Conservation (phyloP, 2,888 invertebrate species). For the Matsumyia berberina region DNA sequence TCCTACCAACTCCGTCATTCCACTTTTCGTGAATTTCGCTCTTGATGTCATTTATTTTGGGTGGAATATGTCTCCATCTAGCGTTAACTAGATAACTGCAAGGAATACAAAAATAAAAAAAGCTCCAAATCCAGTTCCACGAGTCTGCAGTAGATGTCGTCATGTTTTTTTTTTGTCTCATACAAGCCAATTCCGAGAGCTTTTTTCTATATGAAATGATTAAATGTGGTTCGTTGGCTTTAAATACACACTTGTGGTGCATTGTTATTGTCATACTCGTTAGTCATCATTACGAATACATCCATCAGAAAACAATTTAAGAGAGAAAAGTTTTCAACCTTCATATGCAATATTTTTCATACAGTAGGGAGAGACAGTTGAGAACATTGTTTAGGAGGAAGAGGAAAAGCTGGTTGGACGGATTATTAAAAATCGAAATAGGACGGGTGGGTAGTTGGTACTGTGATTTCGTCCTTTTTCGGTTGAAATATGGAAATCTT, state of each 20-base stretch:
- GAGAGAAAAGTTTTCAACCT: background rate
- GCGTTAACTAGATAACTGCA: conserved; percentile 45
- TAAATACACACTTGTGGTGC: background rate
- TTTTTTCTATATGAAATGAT: conserved; percentile 23
- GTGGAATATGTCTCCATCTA: conserved; percentile 55
- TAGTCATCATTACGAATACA: background rate
- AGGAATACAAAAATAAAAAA: conserved; percentile 14
- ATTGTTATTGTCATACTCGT: background rate
- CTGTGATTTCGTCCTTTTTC: too few relatives aligned
- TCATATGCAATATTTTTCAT: too few relatives aligned
- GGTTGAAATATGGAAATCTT: too few relatives aligned
- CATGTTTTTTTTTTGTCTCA: conserved; percentile 31
- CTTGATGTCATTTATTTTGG: background rate
- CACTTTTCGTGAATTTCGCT: background rate
- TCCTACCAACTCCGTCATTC: background rate
- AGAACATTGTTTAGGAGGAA: too few relatives aligned
- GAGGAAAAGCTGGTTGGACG: too few relatives aligned
- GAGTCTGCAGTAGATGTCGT: conserved; percentile 56
- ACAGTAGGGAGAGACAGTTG: too few relatives aligned
- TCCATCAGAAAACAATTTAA: background rate
- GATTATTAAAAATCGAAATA: too few relatives aligned
- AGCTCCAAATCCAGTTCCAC: conserved; percentile 51
- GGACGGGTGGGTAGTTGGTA: too few relatives aligned
- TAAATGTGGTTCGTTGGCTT: conserved; percentile 5
- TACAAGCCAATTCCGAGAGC: conserved; percentile 4